These are phyloP conservation scores for Hesperophylax magnus DNA, from an alignment of 1,140 invertebrate genomes.

Conservation along the genomic window DNA sequence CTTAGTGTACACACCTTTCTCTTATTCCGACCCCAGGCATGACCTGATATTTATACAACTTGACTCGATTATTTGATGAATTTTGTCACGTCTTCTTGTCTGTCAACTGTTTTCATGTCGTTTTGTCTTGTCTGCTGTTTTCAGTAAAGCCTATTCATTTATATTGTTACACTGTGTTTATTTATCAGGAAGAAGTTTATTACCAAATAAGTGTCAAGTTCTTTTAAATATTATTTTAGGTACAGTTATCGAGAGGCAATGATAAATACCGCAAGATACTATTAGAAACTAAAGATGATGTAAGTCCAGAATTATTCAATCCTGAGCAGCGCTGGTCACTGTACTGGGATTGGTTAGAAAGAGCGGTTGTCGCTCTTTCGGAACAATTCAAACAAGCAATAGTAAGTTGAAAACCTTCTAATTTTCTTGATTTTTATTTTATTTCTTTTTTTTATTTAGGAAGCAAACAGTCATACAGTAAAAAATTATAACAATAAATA, in stretches of 20 bases:
- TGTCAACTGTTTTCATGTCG: no score
- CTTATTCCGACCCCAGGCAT: no score
- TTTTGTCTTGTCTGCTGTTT: no score
- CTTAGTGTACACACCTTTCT: no score
- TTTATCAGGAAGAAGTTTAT: neutral
- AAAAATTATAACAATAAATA: no score
- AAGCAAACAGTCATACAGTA: no score
- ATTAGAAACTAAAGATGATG: no score
- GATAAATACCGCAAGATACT: neutral
- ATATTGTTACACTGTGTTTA: neutral
- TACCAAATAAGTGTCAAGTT: no score
- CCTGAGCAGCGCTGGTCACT: slow-evolving; percentile 61
- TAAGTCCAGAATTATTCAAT: slow-evolving; percentile 57
- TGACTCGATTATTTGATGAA: neutral
- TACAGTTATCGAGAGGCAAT: neutral
- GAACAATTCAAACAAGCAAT: neutral
- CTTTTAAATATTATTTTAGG: neutral
- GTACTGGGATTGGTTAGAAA: slow-evolving; percentile 63
- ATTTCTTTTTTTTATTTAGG: no score
- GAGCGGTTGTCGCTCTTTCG: neutral
- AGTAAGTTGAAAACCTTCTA: neutral
- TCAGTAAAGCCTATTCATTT: neutral
- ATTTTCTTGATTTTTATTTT: no score
- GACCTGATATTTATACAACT: neutral
- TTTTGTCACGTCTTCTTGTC: neutral